Evolutionary conservation across 2,797 vertebrate species (phyloP).

Genomic region (Trematomus bernacchii): DNA sequence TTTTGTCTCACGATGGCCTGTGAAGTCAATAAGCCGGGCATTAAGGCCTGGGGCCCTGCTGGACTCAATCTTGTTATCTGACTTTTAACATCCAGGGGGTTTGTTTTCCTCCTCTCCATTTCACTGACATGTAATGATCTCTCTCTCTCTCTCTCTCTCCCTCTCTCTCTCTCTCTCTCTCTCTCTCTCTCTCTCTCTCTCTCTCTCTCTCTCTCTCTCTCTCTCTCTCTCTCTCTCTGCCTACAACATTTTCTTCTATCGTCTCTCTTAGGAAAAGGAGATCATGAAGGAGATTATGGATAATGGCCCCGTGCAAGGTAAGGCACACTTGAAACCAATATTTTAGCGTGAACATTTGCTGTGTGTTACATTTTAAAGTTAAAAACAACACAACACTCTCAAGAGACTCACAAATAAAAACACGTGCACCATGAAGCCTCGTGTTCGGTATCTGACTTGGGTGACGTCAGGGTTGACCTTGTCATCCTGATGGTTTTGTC

Average conservation of each 20-base stretch:
- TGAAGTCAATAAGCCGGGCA: constrained; percentile 74
- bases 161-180: constrained; percentile 11
- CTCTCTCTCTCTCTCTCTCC: constrained; percentile 14
- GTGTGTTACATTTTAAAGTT: not conserved
- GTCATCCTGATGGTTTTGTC: constrained; percentile 38
- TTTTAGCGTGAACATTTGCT: constrained; percentile 18
- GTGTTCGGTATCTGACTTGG: constrained; percentile 8
- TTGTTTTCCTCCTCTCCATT: constrained; percentile 65
- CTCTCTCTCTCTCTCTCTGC: constrained; percentile 14
- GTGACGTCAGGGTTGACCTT: constrained; percentile 55
- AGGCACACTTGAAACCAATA: constrained; percentile 16
- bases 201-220: not conserved
- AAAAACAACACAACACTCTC: not conserved
- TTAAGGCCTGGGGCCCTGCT: constrained; percentile 56
- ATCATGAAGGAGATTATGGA: constrained; percentile 99
- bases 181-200: constrained; percentile 18
- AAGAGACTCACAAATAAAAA: constrained; percentile 23
- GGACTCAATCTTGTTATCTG: constrained; percentile 65
- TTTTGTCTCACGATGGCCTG: constrained; percentile 47
- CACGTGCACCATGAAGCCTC: constrained; percentile 17
- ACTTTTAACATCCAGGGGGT: constrained; percentile 55
- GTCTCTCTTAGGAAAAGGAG: constrained; percentile 90
- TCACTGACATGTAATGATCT: constrained; percentile 58
- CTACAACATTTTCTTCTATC: constrained; percentile 36
- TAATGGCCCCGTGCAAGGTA: constrained; percentile 98